Percentiles rank a stretch among this genome's conserved stretches.
These are phyloP conservation scores for Balaenoptera acutorostrata DNA, from an alignment of 2,113 vertebrate species.

Conservation along the genomic window DNA sequence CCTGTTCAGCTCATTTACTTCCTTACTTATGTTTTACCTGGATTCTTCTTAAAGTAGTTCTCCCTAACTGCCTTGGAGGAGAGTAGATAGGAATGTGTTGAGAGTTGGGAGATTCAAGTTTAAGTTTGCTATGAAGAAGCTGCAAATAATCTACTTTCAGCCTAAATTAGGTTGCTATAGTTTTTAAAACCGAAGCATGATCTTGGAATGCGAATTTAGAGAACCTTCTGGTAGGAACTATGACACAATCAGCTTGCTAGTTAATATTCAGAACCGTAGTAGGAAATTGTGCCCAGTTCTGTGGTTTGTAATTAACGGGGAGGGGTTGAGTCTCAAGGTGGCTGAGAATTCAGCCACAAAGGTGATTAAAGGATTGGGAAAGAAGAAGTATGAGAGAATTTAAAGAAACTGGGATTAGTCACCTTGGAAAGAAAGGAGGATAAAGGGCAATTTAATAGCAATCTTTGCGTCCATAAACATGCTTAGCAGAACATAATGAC, in stretches of 20 bases:
- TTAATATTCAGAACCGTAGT: background rate
- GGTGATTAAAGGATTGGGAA: conserved; percentile 59
- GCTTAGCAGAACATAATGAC: background rate
- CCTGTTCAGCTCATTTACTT: background rate
- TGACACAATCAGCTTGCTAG: background rate
- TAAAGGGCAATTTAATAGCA: conserved; percentile 55
- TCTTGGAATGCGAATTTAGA: background rate
- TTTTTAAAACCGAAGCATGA: conserved; percentile 27
- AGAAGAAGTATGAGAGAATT: conserved; percentile 47
- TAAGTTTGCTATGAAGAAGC: background rate
- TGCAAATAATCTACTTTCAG: conserved; percentile 1
- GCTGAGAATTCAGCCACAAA: conserved; percentile 46
- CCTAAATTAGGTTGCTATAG: background rate
- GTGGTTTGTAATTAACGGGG: conserved; percentile 21
- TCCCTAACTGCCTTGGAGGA: background rate
- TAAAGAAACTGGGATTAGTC: conserved; percentile 53
- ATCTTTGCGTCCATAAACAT: background rate
- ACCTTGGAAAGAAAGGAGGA: conserved; percentile 34
- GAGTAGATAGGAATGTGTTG: background rate
- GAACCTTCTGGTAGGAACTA: background rate
- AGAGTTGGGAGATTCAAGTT: background rate
- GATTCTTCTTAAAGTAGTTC: conserved; percentile 12
- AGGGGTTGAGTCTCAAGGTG: conserved; percentile 18
- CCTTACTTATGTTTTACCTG: background rate
- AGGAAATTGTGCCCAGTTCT: conserved; percentile 35